Conservation (phyloP, 2,888 invertebrate genomes). For the Stomorhina lunata region DNA sequence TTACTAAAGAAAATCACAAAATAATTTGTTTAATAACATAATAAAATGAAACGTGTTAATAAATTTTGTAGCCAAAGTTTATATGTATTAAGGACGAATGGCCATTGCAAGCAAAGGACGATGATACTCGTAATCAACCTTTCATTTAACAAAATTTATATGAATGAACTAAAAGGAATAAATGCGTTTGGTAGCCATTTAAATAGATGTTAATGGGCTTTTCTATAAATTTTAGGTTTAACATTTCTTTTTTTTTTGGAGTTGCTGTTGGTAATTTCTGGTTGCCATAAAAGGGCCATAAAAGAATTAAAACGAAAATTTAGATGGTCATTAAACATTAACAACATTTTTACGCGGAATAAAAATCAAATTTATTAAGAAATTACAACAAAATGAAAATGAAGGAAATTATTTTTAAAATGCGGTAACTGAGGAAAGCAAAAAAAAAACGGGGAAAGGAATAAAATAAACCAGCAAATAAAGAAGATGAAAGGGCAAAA, state of each 20-base stretch:
- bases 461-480: constrained; percentile 45
- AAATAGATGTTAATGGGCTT: neutral
- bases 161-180: neutral
- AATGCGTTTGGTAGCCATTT: neutral
- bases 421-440: constrained; percentile 45
- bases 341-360: constrained; percentile 61
- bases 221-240: constrained; percentile 47
- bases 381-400: constrained; percentile 53
- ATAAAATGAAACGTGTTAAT: constrained; percentile 16
- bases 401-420: constrained; percentile 48
- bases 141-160: constrained; percentile 1
- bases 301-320: constrained; percentile 64
- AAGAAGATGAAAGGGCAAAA: constrained; percentile 8
- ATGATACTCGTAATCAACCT: constrained; percentile 3
- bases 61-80: neutral
- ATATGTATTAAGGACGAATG: neutral
- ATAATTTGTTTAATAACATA: constrained; percentile 11
- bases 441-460: neutral
- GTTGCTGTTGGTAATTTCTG: constrained; percentile 49
- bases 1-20: neutral
- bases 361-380: constrained; percentile 62
- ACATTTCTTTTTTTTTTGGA: constrained; percentile 16
- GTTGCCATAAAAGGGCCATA: constrained; percentile 59
- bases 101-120: no score
- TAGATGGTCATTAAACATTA: constrained; percentile 64